A percentile compares a stretch with the other conserved stretches of the same genome.
These are phyloP conservation scores for Corydoras maculifer DNA, from an alignment of 2,113 vertebrate genomes.

Conservation along the genomic window DNA sequence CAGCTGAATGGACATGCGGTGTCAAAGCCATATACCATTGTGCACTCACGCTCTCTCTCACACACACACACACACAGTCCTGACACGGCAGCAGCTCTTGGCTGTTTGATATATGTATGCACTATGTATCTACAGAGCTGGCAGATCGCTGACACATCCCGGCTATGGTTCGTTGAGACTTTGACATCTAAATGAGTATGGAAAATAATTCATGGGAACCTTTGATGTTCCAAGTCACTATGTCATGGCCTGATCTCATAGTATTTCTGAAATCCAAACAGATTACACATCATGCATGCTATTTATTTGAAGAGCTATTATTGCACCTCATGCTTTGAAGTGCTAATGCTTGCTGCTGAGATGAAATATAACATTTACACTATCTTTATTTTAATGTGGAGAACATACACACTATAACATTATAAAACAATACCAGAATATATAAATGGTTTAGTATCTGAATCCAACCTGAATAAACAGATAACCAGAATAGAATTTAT, in stretches of 20 bases:
- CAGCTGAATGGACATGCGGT: constrained; percentile 65
- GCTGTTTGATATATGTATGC: background rate
- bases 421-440: too few relatives aligned
- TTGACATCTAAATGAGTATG: background rate
- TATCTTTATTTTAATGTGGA: too few relatives aligned
- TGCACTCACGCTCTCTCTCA: constrained; percentile 9
- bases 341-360: too few relatives aligned
- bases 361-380: too few relatives aligned
- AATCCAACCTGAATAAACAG: too few relatives aligned
- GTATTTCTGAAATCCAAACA: constrained; percentile 3
- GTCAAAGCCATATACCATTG: constrained; percentile 33
- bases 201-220: constrained; percentile 1
- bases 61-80: constrained; percentile 15
- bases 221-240: background rate
- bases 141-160: constrained; percentile 21
- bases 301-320: background rate
- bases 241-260: constrained; percentile 9
- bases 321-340: too few relatives aligned
- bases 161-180: background rate
- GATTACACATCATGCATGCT: constrained; percentile 6
- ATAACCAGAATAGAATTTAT: too few relatives aligned
- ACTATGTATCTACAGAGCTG: constrained; percentile 34
- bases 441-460: too few relatives aligned
- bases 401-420: too few relatives aligned
- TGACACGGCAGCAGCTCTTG: constrained; percentile 9